Evolutionary conservation across 2,888 invertebrate species (phyloP), one percentile per base, ranked within the genome.

Genomic region (Chrysolina oricalcia): DNA sequence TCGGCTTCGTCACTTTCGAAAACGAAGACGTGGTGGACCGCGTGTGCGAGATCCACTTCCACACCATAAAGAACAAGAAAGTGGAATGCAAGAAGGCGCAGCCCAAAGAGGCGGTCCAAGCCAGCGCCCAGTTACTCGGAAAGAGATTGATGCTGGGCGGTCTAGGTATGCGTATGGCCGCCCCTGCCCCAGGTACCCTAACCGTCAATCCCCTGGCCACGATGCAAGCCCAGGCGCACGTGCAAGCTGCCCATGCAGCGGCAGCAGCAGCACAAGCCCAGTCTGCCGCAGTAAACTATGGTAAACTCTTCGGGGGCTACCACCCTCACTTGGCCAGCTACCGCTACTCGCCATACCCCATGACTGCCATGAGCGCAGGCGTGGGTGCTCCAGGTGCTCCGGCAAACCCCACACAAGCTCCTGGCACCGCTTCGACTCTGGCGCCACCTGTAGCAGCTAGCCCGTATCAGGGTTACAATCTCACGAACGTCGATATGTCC

Each of bases 11-110:
- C 76, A 97, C 96, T 53, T 97, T 97, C 89, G 96, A 96, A 87
- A 95, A 94, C 84, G 96, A 97, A 88, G 96, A 97, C 87, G 95
- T 96, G 2, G 97, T 97, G 19, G 97, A 97, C 87, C 92, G 96
- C 80, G 96, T 97, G n/a, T 96, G 96, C 90, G 96, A 97, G 86
- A 96, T 97, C 66, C 97, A 97, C 89, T 97, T 96, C 89, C 97
- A 97, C 89, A 96, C 96, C 74, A 95, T 97, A 84, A 97, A 97
- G 90, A 96, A 96, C 87, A 97, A 97, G 89, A 96, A 96, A 89
- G 82, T 81, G 41, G 96, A 97, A 89, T 97, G 96, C 89, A 97
- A 97, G 90, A 96, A 96, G 88, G 96, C 97, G 1, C 96, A 96
- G 90, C 96, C 97, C 27, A 96, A 96, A 87, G 96, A 97, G 86